Conservation (phyloP, 2,888 invertebrate genomes). For the Cheilosia vernalis region DNA sequence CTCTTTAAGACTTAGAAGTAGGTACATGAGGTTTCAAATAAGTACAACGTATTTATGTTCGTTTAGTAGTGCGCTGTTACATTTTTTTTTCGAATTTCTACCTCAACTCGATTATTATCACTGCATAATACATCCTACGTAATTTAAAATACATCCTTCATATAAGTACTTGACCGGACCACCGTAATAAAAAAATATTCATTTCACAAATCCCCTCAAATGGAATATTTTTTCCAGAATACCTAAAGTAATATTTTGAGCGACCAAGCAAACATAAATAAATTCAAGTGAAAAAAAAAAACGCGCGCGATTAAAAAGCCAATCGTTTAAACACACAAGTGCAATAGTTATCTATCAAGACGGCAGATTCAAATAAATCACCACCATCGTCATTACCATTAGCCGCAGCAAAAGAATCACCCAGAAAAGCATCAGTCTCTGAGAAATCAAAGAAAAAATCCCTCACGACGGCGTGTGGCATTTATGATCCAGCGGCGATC, state of each 20-base stretch:
- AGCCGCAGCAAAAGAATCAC: constrained; percentile 29
- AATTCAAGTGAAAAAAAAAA: constrained; percentile 32
- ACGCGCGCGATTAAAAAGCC: not conserved
- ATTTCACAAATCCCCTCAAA: constrained; percentile 21
- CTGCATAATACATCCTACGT: not conserved
- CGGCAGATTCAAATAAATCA: constrained; percentile 73
- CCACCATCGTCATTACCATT: constrained; percentile 70
- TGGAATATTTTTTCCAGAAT: constrained; percentile 31
- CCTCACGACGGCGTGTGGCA: constrained; percentile 77
- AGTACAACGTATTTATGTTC: too few relatives aligned
- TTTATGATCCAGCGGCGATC: constrained; percentile 77
- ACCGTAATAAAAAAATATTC: not conserved
- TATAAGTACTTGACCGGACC: too few relatives aligned
- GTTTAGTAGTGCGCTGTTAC: too few relatives aligned
- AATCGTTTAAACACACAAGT: constrained; percentile 16
- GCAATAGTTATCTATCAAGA: constrained; percentile 46
- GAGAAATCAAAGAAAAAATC: constrained; percentile 72
- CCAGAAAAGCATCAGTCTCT: constrained; percentile 61
- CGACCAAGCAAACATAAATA: constrained; percentile 41
- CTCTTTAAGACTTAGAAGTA: too few relatives aligned
- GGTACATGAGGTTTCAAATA: too few relatives aligned
- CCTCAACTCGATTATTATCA: not conserved
- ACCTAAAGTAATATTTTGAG: constrained; percentile 26
- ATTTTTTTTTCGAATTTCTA: not conserved
- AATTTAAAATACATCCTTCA: not conserved